These are phyloP conservation scores for Phymanthus crucifer DNA, from an alignment of 92 coral and sea anemone genomes.

Conservation along the genomic window DNA sequence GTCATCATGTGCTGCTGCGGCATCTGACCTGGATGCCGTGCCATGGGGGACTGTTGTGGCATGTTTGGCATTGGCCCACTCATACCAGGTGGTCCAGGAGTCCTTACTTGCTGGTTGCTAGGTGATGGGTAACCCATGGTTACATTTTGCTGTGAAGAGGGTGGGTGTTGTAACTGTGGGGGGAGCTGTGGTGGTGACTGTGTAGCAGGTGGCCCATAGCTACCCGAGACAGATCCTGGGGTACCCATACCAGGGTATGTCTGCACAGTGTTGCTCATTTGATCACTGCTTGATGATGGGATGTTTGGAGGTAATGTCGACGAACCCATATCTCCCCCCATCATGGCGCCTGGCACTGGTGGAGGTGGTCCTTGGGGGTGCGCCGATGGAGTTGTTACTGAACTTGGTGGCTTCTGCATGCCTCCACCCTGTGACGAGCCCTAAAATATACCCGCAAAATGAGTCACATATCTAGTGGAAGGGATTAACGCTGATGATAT, in stretches of 20 bases:
- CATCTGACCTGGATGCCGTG: conserved; percentile 70
- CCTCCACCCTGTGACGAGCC: conserved; percentile 13
- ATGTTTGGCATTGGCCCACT: conserved; percentile 55
- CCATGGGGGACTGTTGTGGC: conserved; percentile 67
- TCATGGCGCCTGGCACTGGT: conserved; percentile 46
- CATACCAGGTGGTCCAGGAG: conserved; percentile 60
- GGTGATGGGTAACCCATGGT: conserved; percentile 61
- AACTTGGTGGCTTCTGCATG: conserved; percentile 49
- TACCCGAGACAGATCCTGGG: conserved; percentile 40
- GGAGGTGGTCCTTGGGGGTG: conserved; percentile 66
- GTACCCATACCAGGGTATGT: conserved; percentile 62
- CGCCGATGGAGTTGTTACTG: conserved; percentile 63
- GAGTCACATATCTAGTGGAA: no score
- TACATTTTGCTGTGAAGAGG: conserved; percentile 61
- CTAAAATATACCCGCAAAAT: neutral
- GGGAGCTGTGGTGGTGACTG: conserved; percentile 79
- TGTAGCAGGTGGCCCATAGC: conserved; percentile 57
- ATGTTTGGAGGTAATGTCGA: conserved; percentile 43
- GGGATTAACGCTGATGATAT: no score
- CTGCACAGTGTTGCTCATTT: conserved; percentile 41
- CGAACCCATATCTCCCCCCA: conserved; percentile 53
- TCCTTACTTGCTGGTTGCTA: conserved; percentile 57
- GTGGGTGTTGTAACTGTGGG: conserved; percentile 80
- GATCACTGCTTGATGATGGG: conserved; percentile 39
- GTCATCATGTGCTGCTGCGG: conserved; percentile 79